phyloP scores from a whole-genome alignment of 1,140 invertebrate genomes.

The Drosophila funebris region DNA sequence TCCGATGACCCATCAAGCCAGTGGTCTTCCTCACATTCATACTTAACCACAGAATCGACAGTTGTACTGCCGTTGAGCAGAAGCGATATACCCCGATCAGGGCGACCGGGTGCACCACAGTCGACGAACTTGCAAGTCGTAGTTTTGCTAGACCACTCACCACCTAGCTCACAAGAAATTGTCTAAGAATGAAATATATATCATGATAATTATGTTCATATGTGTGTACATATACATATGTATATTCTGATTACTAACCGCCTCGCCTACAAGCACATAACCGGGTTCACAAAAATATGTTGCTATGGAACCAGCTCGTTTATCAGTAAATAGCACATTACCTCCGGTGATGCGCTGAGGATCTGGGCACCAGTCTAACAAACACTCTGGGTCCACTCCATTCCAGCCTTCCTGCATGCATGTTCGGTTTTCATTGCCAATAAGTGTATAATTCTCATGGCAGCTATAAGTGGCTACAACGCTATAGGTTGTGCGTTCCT shows the following conservation, averaged over 20 bases:
- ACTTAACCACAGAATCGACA: conserved; percentile 89
- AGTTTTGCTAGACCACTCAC: conserved; percentile 91
- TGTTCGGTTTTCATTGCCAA: conserved; percentile 89
- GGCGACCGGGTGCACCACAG: conserved; percentile 91
- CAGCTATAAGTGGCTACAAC: conserved; percentile 91
- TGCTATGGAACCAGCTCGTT: conserved; percentile 90
- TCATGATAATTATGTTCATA: background rate
- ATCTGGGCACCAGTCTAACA: conserved; percentile 94
- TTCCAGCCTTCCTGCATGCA: conserved; percentile 94
- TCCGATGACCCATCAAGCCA: conserved; percentile 90
- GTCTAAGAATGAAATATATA: conserved; percentile 84
- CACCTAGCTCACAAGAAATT: conserved; percentile 91
- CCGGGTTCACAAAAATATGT: conserved; percentile 92
- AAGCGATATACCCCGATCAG: conserved; percentile 89
- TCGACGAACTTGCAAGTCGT: conserved; percentile 94
- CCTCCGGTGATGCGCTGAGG: conserved; percentile 90
- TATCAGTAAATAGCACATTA: conserved; percentile 88
- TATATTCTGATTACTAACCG: conserved; percentile 84
- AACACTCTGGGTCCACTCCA: conserved; percentile 90
- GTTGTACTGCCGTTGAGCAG: conserved; percentile 92
- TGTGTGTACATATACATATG: background rate
- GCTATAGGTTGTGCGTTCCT: conserved; percentile 90
- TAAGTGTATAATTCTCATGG: conserved; percentile 92
- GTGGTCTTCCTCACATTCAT: conserved; percentile 92
- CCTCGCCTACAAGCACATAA: conserved; percentile 92